Base-by-base conservation (phyloP, 2,888 invertebrate species). In the Athripsodes cinereus region DNA sequence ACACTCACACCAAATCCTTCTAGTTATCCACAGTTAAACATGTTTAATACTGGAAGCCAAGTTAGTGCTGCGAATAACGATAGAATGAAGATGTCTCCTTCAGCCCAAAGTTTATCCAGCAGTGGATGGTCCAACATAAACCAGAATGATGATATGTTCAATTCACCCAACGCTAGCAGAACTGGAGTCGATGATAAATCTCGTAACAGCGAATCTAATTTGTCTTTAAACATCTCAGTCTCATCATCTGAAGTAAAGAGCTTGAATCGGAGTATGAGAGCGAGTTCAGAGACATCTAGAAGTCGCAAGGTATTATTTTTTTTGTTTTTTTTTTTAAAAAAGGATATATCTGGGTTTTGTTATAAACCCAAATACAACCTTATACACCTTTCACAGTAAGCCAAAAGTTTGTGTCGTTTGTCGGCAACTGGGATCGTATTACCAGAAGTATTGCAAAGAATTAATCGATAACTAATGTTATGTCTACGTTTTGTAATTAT, bases 21-120 rank as follows among this genome's bases (percentile, higher is more conserved):
- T 16, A 59, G 54, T 44, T 59, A 59, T 59, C 59, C 59, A 11
- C 55, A 59, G 18, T 40, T 59, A 11, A 46, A 55, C 44, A 16
- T 35, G 8, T 47, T 55, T 31, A 22, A 51, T 44, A 34, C 19
- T 20, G 22, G 52, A 13, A 16, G 26, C 31, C 26, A 50, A 20
- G 46, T 53, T 8, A 13, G 11, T 8, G 44, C 8, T 26, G 16
- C 47, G 26, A 6, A 20, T 19, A 54, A 26, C 22, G 52, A 49
- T n/a, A 48, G 54, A 21, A 54, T 58, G 18, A 58, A 54, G 19
- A 21, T 44, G 13, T 58, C 58, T 22, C 51, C 52, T 11, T 58
- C 58, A 6, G 54, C 54, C 10, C 58, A 58, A 34, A 52, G 22
- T 20, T 40, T 58, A 31, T 58, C 58, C 6, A 58, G 19, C 44